Evolutionary conservation across 2,113 vertebrate species (phyloP), one percentile per base, ranked within the genome.

Genomic region (Boleophthalmus pectinirostris): DNA sequence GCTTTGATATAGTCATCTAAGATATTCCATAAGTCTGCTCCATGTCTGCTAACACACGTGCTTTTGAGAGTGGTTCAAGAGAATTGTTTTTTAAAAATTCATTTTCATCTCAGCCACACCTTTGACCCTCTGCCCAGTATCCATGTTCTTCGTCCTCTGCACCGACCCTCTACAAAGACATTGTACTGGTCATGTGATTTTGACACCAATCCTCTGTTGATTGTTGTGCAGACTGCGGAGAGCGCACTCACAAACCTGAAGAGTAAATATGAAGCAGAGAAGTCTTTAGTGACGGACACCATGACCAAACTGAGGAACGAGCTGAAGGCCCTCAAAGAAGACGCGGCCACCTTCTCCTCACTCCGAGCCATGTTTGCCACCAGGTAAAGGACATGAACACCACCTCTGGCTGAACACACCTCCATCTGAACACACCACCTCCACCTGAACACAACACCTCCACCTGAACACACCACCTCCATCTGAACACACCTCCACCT

Each of bases 241-340:
- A 96, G 94, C 73, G 97, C 97, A 3, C 87, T 99, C 72, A 90
- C 95, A 35, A 99, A 98, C 90, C 92, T 99, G 90, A 99, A 99
- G 93, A 96, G 98, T 84, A 99, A 97, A 81, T 99, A 99, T 0
- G 97, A 99, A 85, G 95, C 95, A 0, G 98, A 99, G 88, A 99
- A 99, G 80, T 90, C 93, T 1, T 96, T 98, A 96, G 98, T 99
- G 86, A 98, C 95, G 0, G 95, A 97, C 88, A 97, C 98, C 1
- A 99, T 99, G 97, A 97, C 89, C 61, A 99, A 98, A 84, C 93
- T 99, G n/a, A 94, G 98, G 78, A 99, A 99, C 1, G 98, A 99
- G 81, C 90, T 99, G 45, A 99, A 98, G 88, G 98, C 97, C 71
- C 87, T 99, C 80, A 99, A 96, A 85, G 98, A 99, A 90, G 98